Evolutionary conservation across 2,113 vertebrate species (phyloP), one percentile per base, ranked within the genome.

Genomic region (Macquaria australasica): DNA sequence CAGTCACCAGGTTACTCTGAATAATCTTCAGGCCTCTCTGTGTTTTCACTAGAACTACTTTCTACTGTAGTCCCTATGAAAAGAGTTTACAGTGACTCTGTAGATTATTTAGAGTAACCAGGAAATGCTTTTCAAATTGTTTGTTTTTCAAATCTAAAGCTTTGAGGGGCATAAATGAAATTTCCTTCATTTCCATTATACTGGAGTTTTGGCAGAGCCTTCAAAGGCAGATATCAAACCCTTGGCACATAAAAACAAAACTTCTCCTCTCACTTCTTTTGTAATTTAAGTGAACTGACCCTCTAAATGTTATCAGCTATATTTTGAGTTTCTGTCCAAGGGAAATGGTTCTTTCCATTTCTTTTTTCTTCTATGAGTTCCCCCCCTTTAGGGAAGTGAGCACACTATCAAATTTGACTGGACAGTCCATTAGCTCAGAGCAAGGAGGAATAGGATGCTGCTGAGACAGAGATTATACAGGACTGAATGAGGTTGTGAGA

Each of bases 351-450:
- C 53, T 80, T 69, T 63, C 39, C 6, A 25, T 78, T 37, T 77
- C 3, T 37, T 77, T 28, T 12, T 12, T 7, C 69, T 28, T 60
- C 60, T 45, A 3, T 73, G 68, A 60, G 70, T 34, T 81, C 4
- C 20, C 28, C 62, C 20, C 59, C 78, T 79, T 64, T 15, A 34
- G 58, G 63, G 23, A 75, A 81, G 62, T 55, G 50, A 71, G 77
- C 69, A 28, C 5, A 14, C 75, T 34, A 81, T 86, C 45, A 83
- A 56, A 90, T 77, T 9, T 79, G 82, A 87, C 51, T 68, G 74
- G 70, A 85, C 79, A 82, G 88, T 77, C 77, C 77, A 84, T 91
- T 80, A 84, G 84, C 71, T 79, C 79, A 7, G 71, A 78, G 83
- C 84, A n/a, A 15, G 23, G 37, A 86, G 69, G 41, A 50, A 53